A percentile compares a stretch with the other conserved stretches of the same genome.
Evolutionary conservation across 2,797 vertebrate species (phyloP).

Genomic region (Sebastolobus altivelis): DNA sequence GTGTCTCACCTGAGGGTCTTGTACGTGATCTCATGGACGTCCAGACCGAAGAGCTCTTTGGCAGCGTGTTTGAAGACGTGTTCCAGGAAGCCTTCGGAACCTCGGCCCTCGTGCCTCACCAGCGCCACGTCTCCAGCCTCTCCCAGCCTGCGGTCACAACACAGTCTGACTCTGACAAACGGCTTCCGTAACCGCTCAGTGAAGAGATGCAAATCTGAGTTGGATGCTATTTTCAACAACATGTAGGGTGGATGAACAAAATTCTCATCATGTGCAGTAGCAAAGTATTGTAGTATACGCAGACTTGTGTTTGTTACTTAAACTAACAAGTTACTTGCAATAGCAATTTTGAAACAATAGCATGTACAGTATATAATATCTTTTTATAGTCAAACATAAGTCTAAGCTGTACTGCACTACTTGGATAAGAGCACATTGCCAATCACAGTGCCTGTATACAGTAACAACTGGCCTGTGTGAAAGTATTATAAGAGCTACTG

Average conservation of each 20-base stretch:
- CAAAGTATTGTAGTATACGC: neutral
- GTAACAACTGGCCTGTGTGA: neutral
- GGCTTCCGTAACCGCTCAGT: neutral
- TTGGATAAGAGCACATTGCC: neutral
- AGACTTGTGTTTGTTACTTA: neutral
- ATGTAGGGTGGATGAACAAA: neutral
- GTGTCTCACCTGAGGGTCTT: conserved; percentile 89
- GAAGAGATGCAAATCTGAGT: neutral
- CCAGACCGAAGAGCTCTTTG: conserved; percentile 93
- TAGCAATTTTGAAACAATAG: neutral
- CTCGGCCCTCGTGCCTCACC: conserved; percentile 88
- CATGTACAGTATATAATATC: neutral
- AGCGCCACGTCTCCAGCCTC: conserved; percentile 82
- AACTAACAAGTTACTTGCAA: neutral
- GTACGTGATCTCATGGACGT: conserved; percentile 93
- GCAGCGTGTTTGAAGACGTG: conserved; percentile 95
- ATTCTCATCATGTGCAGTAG: neutral
- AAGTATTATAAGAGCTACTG: neutral
- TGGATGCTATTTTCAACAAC: neutral
- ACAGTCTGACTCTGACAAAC: neutral
- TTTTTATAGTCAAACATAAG: neutral
- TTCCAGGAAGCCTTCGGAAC: conserved; percentile 93
- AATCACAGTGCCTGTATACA: neutral
- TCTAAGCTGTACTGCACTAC: neutral
- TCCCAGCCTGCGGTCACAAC: conserved; percentile 83